Percentiles rank a stretch among this genome's conserved stretches.
These are phyloP conservation scores for Barbus barbus DNA, from an alignment of 2,113 vertebrate genomes.

Conservation along the genomic window DNA sequence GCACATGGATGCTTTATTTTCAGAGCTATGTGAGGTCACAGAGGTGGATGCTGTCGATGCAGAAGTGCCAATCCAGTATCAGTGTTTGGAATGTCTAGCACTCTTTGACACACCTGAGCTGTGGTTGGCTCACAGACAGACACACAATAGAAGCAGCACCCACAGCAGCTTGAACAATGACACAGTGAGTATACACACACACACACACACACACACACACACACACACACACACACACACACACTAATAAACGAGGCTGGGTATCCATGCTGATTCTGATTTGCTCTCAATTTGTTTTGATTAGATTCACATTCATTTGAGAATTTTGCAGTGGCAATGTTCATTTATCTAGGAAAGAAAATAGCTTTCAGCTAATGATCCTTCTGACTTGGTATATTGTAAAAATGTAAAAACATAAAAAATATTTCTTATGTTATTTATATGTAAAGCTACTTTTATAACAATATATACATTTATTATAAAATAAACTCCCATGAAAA, in stretches of 20 bases:
- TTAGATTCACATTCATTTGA: neutral
- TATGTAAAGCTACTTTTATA: no score
- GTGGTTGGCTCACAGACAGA: constrained; percentile 84
- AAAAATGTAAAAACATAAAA: no score
- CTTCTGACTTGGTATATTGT: neutral
- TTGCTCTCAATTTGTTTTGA: neutral
- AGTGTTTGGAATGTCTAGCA: constrained; percentile 86
- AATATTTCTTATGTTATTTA: no score
- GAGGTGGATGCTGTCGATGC: constrained; percentile 58
- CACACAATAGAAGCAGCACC: constrained; percentile 76
- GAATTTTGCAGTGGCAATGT: no score
- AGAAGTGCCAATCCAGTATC: constrained; percentile 81
- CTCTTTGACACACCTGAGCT: constrained; percentile 83
- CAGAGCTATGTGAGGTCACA: constrained; percentile 73
- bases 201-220: constrained; percentile 15
- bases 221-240: constrained; percentile 2
- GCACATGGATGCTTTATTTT: neutral
- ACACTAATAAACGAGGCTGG: neutral
- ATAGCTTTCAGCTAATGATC: neutral
- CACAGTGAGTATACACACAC: constrained; percentile 57
- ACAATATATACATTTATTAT: no score
- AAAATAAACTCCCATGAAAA: no score
- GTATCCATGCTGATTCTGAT: neutral
- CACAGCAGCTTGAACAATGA: constrained; percentile 66
- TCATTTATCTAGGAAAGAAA: neutral